A percentile compares a stretch with the other conserved stretches of the same genome.
These are phyloP conservation scores for Thermophis baileyi DNA, from an alignment of 2,113 vertebrate species.

Conservation along the genomic window DNA sequence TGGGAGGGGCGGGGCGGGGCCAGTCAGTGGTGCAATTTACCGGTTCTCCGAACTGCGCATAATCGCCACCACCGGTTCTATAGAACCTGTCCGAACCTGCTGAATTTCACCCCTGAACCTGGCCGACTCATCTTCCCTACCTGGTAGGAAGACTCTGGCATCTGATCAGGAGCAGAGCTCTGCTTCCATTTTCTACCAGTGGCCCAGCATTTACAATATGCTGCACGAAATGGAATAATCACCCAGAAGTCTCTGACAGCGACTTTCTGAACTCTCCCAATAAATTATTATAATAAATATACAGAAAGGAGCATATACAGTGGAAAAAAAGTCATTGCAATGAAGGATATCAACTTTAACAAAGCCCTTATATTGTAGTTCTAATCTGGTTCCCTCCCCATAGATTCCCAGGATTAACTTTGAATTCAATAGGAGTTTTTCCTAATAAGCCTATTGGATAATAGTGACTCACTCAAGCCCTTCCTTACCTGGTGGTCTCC, in stretches of 20 bases:
- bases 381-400: background rate
- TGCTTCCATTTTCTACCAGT: constrained; percentile 10
- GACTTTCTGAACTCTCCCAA: background rate
- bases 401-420: background rate
- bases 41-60: too few species aligned
- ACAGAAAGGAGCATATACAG: background rate
- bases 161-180: constrained; percentile 8
- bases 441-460: background rate
- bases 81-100: too few species aligned
- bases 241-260: background rate
- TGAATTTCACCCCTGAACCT: too few species aligned
- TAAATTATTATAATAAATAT: too few species aligned
- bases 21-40: too few species aligned
- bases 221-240: background rate
- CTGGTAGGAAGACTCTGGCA: constrained; percentile 17
- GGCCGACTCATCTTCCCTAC: constrained; percentile 12
- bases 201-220: constrained; percentile 9
- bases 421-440: background rate
- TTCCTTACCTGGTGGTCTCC: background rate
- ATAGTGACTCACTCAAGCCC: background rate
- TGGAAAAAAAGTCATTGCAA: background rate
- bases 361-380: background rate
- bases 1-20: too few species aligned
- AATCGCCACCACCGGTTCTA: too few species aligned
- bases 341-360: background rate